phyloP scores from a whole-genome alignment of 2,888 invertebrate genomes.

The Drosophila pseudotakahashii region DNA sequence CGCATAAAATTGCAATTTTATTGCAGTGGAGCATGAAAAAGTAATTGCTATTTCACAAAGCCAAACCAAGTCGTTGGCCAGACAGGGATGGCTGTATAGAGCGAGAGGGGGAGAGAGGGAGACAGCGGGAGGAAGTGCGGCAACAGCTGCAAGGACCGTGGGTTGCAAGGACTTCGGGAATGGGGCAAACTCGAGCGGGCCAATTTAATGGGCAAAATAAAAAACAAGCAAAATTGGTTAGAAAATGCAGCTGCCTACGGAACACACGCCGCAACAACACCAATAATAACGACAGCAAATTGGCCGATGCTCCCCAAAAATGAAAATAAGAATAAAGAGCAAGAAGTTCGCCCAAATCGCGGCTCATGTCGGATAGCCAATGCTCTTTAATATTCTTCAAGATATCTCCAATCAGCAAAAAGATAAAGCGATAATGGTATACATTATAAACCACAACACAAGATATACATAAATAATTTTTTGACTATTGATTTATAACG shows the following conservation, averaged over 20 bases:
- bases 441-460: no score
- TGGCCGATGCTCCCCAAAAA: conserved; percentile 22
- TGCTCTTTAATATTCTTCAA: not conserved
- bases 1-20: conserved; percentile 80
- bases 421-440: not conserved
- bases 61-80: conserved; percentile 42
- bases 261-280: conserved; percentile 36
- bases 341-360: conserved; percentile 2
- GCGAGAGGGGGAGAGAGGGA: conserved; percentile 5
- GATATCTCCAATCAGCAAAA: not conserved
- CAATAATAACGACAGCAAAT: conserved; percentile 35
- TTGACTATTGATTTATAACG: no score
- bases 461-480: no score
- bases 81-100: not conserved
- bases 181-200: conserved; percentile 30
- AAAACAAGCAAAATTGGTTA: conserved; percentile 64
- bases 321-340: conserved; percentile 7
- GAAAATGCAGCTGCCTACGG: conserved; percentile 60
- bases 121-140: conserved; percentile 35
- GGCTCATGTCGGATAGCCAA: not conserved
- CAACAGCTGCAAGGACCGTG: conserved; percentile 61
- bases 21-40: conserved; percentile 79
- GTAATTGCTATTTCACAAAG: conserved; percentile 79
- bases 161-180: not conserved
- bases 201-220: conserved; percentile 74